Evolutionary conservation across 2,888 invertebrate species (phyloP), one percentile per base, ranked within the genome.

Genomic region (Acronicta aceris): DNA sequence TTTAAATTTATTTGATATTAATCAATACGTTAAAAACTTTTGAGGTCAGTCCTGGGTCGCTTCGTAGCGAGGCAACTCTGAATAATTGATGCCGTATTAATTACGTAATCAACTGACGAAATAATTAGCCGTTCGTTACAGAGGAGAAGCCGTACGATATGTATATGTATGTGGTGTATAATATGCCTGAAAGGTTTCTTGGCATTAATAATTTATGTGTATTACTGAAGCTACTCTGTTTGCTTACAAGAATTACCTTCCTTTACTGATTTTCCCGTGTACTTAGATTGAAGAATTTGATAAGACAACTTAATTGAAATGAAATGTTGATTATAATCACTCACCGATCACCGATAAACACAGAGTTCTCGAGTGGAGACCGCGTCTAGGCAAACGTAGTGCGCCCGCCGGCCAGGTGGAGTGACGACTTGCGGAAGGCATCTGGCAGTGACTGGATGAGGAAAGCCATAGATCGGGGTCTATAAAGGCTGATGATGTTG

Each of bases 71-170:
- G 27, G 46, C n/a, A 41, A 16, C 25, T n/a, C 16, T 55, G 40
- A 68, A 71, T 76, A 65, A 59, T 67, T 67, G 49, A 72, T 62
- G 52, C 54, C 33, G 16, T 56, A 68, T 72, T 74, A 76, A 74
- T 72, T 65, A 69, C 49, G 56, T 74, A 72, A 74, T 72, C 63
- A 69, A 49, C 56, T 65, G 63, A 63, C 58, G 38, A 59, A 54
- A 62, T 76, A 76, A 74, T 74, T 71, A 72, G 50, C 56, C 45
- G 38, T 36, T 59, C 49, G 68, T 64, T 52, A 58, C 57, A 47
- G 47, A 43, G 27, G 50, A 47, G 71, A 57, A 70, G 50, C 65
- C 56, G 10, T 70, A 55, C n/a, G n/a, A 43, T 25, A 10, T 21
- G 16, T 27, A 9, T 48, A 30, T 33, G n/a, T 45, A 33, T 33